Evolutionary conservation across 2,797 vertebrate species (phyloP).

Genomic region (Florisuga fusca): DNA sequence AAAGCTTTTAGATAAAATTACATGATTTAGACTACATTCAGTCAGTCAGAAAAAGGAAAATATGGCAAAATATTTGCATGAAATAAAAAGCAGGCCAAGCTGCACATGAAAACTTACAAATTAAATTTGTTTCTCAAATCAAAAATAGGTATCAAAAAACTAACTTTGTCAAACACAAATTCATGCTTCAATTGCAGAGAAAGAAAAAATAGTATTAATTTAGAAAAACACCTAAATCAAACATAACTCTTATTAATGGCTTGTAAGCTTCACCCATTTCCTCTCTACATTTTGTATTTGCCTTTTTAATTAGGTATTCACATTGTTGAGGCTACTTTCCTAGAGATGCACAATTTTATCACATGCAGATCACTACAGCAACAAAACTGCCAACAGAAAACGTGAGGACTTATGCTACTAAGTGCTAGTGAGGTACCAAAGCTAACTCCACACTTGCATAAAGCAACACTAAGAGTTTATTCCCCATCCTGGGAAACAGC

Average conservation of each 20-base stretch:
- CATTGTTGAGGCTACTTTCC: not conserved
- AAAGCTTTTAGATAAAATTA: not conserved
- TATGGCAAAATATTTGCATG: not conserved
- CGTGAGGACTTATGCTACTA: not conserved
- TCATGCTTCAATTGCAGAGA: not conserved
- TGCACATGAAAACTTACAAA: not conserved
- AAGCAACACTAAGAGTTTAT: not conserved
- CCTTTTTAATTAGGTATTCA: not conserved
- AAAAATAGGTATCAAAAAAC: not conserved
- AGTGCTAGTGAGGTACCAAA: not conserved
- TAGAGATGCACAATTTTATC: not conserved
- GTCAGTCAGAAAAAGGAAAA: not conserved
- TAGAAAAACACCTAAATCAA: not conserved
- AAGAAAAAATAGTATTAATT: not conserved
- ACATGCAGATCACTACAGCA: not conserved
- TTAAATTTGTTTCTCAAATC: not conserved
- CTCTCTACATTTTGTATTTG: not conserved
- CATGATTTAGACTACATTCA: not conserved
- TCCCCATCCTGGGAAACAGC: not conserved
- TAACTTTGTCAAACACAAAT: not conserved
- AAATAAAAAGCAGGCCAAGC: not conserved
- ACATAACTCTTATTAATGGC: not conserved
- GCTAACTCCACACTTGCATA: not conserved
- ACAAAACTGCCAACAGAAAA: not conserved
- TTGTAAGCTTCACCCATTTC: not conserved